A percentile compares a stretch with the other conserved stretches of the same genome.
These are phyloP conservation scores for Oryzias dopingdopingensis DNA, from an alignment of 2,797 vertebrate species.

Conservation along the genomic window DNA sequence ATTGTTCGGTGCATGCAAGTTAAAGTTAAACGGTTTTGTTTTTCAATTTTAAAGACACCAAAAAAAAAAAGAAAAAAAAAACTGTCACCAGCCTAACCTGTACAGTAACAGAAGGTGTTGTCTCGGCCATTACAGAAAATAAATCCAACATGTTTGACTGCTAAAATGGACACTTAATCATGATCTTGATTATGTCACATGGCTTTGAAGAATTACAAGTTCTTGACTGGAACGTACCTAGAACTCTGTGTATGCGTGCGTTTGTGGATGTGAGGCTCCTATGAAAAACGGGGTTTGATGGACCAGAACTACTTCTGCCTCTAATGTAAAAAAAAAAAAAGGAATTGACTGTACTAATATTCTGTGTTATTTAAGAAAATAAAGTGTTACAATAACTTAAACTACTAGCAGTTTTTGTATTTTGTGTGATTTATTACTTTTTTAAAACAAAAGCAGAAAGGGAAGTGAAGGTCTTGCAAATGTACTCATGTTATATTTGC, in stretches of 20 bases:
- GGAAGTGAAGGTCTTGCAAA: background rate
- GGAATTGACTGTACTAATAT: constrained; percentile 77
- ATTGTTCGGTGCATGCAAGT: no score
- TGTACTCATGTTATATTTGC: no score
- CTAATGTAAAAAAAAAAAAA: constrained; percentile 34
- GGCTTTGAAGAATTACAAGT: no score
- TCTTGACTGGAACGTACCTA: constrained; percentile 26
- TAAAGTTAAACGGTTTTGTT: no score
- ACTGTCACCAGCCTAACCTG: constrained; percentile 24
- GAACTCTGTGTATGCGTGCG: constrained; percentile 5
- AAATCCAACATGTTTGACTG: no score
- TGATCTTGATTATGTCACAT: no score
- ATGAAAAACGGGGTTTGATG: constrained; percentile 46
- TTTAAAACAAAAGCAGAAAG: background rate
- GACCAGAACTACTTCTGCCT: constrained; percentile 65
- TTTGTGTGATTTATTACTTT: background rate
- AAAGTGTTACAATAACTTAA: constrained; percentile 66
- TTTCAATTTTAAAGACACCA: background rate
- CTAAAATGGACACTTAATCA: no score
- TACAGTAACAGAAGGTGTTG: constrained; percentile 14
- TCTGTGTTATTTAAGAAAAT: constrained; percentile 76
- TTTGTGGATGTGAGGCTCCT: constrained; percentile 14
- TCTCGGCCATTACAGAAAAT: constrained; percentile 5
- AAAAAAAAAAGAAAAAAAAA: constrained; percentile 23
- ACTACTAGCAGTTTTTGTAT: background rate